Evolutionary conservation across 2,888 invertebrate genomes (phyloP), one percentile per base, ranked within the genome.

Genomic region (Tribolium freemani): DNA sequence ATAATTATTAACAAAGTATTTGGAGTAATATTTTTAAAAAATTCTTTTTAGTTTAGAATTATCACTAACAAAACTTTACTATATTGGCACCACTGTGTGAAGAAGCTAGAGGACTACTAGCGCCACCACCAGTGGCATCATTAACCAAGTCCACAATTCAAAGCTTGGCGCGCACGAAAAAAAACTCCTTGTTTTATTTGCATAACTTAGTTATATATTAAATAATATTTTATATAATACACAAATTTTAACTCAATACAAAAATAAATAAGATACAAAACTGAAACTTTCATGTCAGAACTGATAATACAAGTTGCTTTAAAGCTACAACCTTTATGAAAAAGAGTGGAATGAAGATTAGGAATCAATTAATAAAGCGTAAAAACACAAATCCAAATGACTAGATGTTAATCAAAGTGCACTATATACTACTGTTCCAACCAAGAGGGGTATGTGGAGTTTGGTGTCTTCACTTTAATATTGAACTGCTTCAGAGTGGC

Each of bases 401-500:
- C 73, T 73, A 73, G 73, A 71, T 61, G n/a, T 69, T 63, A 68
- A 51, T 61, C 48, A 67, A 72, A 56, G 66, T 70, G 67, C 73
- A 54, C 5, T 63, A 6, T 48, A 66, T 63, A 67, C 86, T 91
- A 92, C 89, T 92, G 92, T 84, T 95, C 95, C 80, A 95, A 88
- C 95, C 95, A 95, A 50, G 95, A 95, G 30, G 93, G 93, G 79
- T 91, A 89, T 76, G 90, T 89, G 31, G 93, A 90, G 84, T 94
- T 94, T 60, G 95, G 93, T 78, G 93, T 90, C 86, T 94, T 94
- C 76, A 94, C 91, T 88, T 95, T 96, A 84, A 98, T 95, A 88
- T 95, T 96, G 88, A 98, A 98, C 89, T 98, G 97, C 82, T 96
- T 95, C 78, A 98, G 89, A 13, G 98, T 97, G 21, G 96, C 94